Evolutionary conservation across 2,113 vertebrate species (phyloP).

Genomic region (Tricholaema leucomelas): DNA sequence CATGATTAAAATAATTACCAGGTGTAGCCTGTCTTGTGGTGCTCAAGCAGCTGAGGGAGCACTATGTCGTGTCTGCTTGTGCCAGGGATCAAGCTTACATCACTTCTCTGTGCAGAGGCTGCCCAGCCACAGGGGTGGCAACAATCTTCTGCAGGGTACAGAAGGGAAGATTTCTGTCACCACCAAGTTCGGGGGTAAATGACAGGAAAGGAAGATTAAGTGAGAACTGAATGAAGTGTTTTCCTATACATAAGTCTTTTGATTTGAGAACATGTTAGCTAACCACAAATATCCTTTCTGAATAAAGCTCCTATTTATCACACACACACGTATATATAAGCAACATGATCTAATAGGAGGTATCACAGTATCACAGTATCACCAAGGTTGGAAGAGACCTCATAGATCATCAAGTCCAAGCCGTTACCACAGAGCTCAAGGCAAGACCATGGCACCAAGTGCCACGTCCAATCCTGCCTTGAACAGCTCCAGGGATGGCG

Average conservation of each 20-base stretch:
- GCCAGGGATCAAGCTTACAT: background rate
- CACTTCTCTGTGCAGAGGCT: background rate
- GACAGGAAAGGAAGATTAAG: background rate
- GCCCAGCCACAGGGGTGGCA: background rate
- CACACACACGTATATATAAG: background rate
- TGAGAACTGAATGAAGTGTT: background rate
- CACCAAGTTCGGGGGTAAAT: background rate
- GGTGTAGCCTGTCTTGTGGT: background rate
- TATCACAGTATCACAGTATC: no score
- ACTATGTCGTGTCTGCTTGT: fast-evolving
- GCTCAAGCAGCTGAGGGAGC: background rate
- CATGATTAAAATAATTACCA: slow-evolving; percentile 25
- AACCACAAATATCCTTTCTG: background rate
- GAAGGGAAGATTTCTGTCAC: background rate
- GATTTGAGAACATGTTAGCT: background rate
- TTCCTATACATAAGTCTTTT: background rate
- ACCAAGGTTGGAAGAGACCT: no score
- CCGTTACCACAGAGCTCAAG: no score
- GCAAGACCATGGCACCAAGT: no score
- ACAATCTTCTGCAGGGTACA: background rate
- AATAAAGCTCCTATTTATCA: slow-evolving; percentile 4
- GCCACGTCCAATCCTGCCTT: no score
- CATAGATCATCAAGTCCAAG: no score
- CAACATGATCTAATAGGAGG: no score
- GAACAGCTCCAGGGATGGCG: no score